These are phyloP conservation scores for Meles meles DNA, from an alignment of 2,113 vertebrate genomes.

Conservation along the genomic window DNA sequence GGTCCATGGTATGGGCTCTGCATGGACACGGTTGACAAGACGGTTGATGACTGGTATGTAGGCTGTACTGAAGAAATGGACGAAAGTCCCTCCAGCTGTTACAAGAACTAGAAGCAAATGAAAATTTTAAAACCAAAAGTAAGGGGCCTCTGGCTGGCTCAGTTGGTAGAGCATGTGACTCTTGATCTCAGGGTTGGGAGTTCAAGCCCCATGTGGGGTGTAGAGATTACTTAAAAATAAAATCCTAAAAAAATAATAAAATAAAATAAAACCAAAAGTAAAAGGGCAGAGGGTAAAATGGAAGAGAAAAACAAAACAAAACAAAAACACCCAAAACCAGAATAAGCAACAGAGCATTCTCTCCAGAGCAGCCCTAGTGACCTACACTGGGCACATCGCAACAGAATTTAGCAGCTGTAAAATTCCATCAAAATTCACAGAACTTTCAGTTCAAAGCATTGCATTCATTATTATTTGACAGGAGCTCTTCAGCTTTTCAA, in stretches of 20 bases:
- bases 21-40: background rate
- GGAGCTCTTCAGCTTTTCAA: conserved; percentile 50
- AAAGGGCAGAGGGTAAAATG: background rate
- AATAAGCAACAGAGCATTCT: background rate
- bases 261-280: background rate
- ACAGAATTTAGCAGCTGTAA: background rate
- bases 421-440: fast-evolving
- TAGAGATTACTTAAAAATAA: background rate
- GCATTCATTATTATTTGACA: conserved; percentile 54
- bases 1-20: background rate
- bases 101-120: background rate
- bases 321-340: background rate
- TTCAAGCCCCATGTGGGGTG: background rate
- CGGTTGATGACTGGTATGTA: background rate
- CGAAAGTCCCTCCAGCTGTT: background rate
- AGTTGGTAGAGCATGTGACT: background rate
- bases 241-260: background rate
- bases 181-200: background rate
- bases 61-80: background rate
- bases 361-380: background rate
- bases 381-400: background rate
- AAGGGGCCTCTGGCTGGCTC: background rate
- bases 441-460: conserved; percentile 38
- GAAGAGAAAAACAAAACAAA: background rate
- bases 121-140: background rate